Evolutionary conservation across 2,113 vertebrate species (phyloP), one percentile per base, ranked within the genome.

Genomic region (Tachuris rubrigastra): DNA sequence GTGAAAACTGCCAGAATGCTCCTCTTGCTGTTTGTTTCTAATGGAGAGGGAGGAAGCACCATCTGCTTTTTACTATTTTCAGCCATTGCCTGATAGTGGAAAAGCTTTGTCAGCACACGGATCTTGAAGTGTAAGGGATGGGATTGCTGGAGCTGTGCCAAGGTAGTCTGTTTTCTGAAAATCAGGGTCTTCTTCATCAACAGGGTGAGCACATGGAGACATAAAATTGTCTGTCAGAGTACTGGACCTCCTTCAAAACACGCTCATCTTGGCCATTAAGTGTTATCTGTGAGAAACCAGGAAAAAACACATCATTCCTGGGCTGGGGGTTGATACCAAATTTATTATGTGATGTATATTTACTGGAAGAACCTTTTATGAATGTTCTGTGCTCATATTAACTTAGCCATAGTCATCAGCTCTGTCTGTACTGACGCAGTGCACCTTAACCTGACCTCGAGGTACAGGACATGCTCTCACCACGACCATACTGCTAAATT

Each of bases 1-100:
- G 39, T 23, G 35, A 52, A 63, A 93, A 44, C 39, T 74, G 52
- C 87, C 75, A 79, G 71, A 42, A 79, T 18, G 30, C 59, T 83
- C 82, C 78, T 79, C 31, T 56, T 82, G 50, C 60, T 93, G 67
- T 77, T 91, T 66, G 41, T 71, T 90, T 84, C 87, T 93, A 71
- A 74, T 30, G 65, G 72, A 46, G 72, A 60, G 33, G 3, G 39
- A 67, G 68, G 85, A 80, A 88, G 17, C 10, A 28, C 82, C 85
- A 93, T 95, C 87, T 96, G 94, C 42, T 91, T 91, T 92, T 44
- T 25, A 11, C 55, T 86, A 25, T 86, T 90, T 90, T 67, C 85
- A 84, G 85, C 59, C 59, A 77, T 11, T 47, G 67, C 75, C 52
- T 22, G 58, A 8, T 9, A 42, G 19, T 10, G 56, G 35, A 73